Conservation (phyloP, 2,797 vertebrate species). For the Gila robusta region DNA sequence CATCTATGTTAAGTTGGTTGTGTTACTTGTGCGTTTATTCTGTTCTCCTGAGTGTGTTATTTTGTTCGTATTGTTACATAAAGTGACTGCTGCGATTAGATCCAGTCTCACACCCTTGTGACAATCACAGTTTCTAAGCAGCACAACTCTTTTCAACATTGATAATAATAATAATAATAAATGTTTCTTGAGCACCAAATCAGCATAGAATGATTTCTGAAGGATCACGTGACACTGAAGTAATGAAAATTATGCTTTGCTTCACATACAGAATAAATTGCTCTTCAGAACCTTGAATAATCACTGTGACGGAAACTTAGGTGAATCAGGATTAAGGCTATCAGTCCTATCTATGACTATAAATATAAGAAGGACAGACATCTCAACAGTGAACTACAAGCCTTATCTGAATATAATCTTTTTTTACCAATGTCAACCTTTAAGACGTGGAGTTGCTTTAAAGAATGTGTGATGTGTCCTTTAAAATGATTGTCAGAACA, state of each 20-base stretch:
- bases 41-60: too few relatives aligned
- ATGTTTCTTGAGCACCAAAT: neutral
- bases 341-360: neutral
- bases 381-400: conserved; percentile 30
- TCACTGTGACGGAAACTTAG: neutral
- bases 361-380: neutral
- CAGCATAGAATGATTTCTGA: neutral
- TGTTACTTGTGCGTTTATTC: neutral
- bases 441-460: neutral
- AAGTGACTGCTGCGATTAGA: too few relatives aligned
- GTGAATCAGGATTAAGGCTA: neutral
- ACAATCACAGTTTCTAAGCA: too few relatives aligned
- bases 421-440: neutral
- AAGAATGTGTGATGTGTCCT: conserved; percentile 10
- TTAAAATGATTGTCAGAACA: conserved; percentile 36
- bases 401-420: conserved; percentile 35
- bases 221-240: neutral
- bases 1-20: neutral
- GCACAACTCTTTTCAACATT: too few relatives aligned
- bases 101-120: too few relatives aligned
- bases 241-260: neutral
- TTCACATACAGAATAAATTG: neutral
- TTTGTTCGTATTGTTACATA: too few relatives aligned
- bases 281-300: neutral
- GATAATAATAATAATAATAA: too few relatives aligned